Evolutionary conservation across 1,140 invertebrate genomes (phyloP), one percentile per base, ranked within the genome.

Genomic region (Leptinotarsa defecta): DNA sequence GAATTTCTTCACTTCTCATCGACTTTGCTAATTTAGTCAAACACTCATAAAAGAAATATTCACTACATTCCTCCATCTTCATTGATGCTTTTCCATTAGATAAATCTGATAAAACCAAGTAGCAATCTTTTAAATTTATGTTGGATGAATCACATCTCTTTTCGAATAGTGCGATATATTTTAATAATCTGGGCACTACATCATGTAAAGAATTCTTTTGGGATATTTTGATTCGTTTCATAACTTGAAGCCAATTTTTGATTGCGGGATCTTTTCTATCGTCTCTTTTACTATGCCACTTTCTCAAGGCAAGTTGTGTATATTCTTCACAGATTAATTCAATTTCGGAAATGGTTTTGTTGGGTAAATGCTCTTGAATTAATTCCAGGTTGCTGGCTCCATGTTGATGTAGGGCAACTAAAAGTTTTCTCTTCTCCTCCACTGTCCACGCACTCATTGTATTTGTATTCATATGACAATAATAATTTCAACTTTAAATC

Each of bases 151-250:
- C 20, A 17, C 49, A 20, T 17, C 74, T 73, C 48, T 78, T 79
- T 62, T 81, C 81, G 78, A 76, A 82, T 20, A 82, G 62, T 3
- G 81, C 77, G 48, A 82, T 80, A 71, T 82, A 82, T 71, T 82
- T 82, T 15, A 82, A 65, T n/a, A 77, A 63, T 62, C 81, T 78
- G 4, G 81, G 71, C 19, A 77, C 49, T 15, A 80, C 48, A 74
- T 80, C 74, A n/a, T 77, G 71, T 13, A 76, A 19, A 13, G 52
- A 22, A 3, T 27, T 69, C n/a, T 68, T 57, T 8, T 67, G 13
- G 11, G 68, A 64, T 20, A 19, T 22, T 43, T 75, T 57, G 8
- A 78, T 27, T 34, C 68, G 76, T 61, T 77, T 77, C 4, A 80
- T 19, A 34, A 82, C 68, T 27, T 79, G 62, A 22, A 82, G 76